Conservation (phyloP, 2,797 vertebrate genomes). For the Danionella dracula region DNA sequence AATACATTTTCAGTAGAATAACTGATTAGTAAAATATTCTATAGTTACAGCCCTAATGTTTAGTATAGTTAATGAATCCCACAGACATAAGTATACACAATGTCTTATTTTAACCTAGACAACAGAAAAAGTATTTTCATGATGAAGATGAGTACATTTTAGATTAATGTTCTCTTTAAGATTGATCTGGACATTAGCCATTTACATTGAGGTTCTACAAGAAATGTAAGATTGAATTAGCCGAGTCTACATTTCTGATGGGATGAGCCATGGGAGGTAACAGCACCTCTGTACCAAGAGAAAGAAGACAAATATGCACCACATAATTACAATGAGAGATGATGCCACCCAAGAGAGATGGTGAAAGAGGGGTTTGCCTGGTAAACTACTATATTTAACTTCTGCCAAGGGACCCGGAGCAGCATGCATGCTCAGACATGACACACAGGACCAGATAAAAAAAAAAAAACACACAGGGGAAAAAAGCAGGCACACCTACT, state of each 20-base stretch:
- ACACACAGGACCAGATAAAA: background rate
- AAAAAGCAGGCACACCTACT: background rate
- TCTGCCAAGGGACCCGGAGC: constrained; percentile 45
- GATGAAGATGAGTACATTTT: no score
- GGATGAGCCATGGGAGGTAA: constrained; percentile 46
- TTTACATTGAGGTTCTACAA: no score
- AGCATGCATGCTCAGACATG: constrained; percentile 45
- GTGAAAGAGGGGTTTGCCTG: constrained; percentile 49
- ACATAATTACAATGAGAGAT: constrained; percentile 56
- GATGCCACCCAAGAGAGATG: constrained; percentile 41
- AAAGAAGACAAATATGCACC: constrained; percentile 29
- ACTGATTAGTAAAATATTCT: no score
- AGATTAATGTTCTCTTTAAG: no score
- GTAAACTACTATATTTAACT: constrained; percentile 58
- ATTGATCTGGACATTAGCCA: no score
- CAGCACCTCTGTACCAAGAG: constrained; percentile 9
- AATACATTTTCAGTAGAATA: no score
- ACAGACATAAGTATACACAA: no score
- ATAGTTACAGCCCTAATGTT: no score
- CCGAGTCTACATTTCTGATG: constrained; percentile 59
- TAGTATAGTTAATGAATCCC: no score
- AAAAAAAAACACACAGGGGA: background rate
- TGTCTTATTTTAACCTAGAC: no score
- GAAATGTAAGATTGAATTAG: no score
- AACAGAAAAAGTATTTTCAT: no score